Evolutionary conservation across 2,888 invertebrate genomes (phyloP), one percentile per base, ranked within the genome.

Genomic region (Cephalotes varians): DNA sequence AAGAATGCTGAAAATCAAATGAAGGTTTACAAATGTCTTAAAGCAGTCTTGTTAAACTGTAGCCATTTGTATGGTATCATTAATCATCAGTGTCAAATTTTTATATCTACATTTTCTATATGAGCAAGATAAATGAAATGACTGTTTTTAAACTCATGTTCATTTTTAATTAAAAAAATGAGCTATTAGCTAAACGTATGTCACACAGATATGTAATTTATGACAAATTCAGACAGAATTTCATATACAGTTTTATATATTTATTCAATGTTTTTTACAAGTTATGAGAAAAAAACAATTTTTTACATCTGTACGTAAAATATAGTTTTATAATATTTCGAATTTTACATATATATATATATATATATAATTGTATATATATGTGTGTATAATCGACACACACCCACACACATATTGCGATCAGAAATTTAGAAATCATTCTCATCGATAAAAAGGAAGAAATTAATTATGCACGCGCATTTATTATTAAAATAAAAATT

Each of bases 71-170:
- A 12, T 25, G 10, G 7, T 62, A 6, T 25, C 34, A 34, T 62
- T 49, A 62, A 60, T 73, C 25, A 60, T 73, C 25, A 64, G 51
- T n/a, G 9, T 76, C 40, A 51, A 5, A 18, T 47, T 49, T 51
- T 74, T 44, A 47, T 10, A 49, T 51, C 62, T 44, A 47, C 10
- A 49, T 60, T 60, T 62, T 25, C 34, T 40, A 10, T 28, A 0
- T 37, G 12, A 60, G 18, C 10, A 64, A 51, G 18, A 76, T 9
- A 73, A 47, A 64, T 76, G 9, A 64, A 64, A 62, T 25, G 3
- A 25, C 51, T 76, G 62, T 47, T 47, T 47, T 12, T 4, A 37
- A 64, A 64, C 44, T 31, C 37, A n/a, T 37, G n/a, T 51, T n/a
- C 3, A 28, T 9, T 76, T 56, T 58, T 56, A 25, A 51, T 60